These are phyloP conservation scores for Hirtodrosophila alboralis DNA, from an alignment of 2,888 invertebrate species.

Conservation along the genomic window DNA sequence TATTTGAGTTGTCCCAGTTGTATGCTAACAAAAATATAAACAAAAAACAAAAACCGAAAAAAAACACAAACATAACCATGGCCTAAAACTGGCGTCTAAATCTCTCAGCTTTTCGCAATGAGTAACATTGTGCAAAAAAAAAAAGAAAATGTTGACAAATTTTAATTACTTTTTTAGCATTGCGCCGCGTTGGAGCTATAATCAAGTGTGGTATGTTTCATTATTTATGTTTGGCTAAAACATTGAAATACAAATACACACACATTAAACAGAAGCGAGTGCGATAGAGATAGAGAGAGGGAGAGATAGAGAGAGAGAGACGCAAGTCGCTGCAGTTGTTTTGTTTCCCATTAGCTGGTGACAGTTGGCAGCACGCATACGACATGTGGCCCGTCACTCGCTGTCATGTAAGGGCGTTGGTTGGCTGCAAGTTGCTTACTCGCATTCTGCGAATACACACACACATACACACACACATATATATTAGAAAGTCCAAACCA, in stretches of 20 bases:
- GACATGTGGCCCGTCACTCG: constrained; percentile 76
- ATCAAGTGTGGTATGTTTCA: constrained; percentile 73
- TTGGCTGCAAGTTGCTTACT: constrained; percentile 31
- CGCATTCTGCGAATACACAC: neutral
- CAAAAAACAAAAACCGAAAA: neutral
- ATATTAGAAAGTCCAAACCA: neutral
- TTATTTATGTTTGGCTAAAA: constrained; percentile 61
- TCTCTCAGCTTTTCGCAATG: constrained; percentile 15
- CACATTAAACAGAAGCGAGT: too few species aligned
- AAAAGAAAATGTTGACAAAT: constrained; percentile 68
- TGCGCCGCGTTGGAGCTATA: constrained; percentile 52
- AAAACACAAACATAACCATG: constrained; percentile 1
- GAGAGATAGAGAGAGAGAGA: too few species aligned
- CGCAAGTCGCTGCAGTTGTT: constrained; percentile 54
- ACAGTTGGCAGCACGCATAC: constrained; percentile 65
- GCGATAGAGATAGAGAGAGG: too few species aligned
- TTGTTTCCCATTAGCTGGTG: constrained; percentile 55
- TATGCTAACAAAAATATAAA: neutral
- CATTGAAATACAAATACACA: neutral
- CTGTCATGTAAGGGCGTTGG: constrained; percentile 71
- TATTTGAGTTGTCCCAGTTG: constrained; percentile 30
- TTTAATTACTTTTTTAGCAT: constrained; percentile 69
- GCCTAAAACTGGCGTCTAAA: constrained; percentile 33
- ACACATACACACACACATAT: constrained; percentile 2
- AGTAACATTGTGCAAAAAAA: constrained; percentile 12